A percentile compares a stretch with the other conserved stretches of the same genome.
Evolutionary conservation across 1,140 invertebrate genomes (phyloP).

Genomic region (Conus ventricosus): DNA sequence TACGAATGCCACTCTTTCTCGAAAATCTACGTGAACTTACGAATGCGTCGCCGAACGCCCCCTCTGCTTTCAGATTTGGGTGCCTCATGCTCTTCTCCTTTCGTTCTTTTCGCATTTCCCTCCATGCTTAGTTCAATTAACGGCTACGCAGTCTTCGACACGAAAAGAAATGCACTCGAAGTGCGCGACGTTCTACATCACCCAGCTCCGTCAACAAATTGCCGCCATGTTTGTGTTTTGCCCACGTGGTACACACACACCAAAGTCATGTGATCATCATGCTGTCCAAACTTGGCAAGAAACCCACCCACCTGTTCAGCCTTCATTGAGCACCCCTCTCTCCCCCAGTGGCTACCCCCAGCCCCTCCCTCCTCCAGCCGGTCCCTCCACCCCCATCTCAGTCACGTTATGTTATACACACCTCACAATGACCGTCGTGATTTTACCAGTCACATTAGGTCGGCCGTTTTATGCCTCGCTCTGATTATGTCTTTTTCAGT

Average conservation of each 20-base stretch:
- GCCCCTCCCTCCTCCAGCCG: neutral
- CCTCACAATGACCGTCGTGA: too few species aligned
- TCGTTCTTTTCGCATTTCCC: neutral
- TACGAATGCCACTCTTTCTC: too few species aligned
- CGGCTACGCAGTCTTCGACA: neutral
- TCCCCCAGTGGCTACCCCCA: neutral
- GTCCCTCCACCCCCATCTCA: too few species aligned
- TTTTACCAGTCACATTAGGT: too few species aligned
- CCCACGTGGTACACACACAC: neutral
- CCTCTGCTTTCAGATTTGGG: neutral
- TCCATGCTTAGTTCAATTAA: neutral
- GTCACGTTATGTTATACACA: too few species aligned
- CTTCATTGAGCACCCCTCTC: neutral
- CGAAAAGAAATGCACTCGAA: slow-evolving; percentile 3
- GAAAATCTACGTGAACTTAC: slow-evolving; percentile 22
- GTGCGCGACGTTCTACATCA: neutral
- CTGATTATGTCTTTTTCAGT: too few species aligned
- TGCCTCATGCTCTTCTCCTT: slow-evolving; percentile 4
- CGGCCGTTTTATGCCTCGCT: too few species aligned
- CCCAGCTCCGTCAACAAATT: slow-evolving; percentile 7
- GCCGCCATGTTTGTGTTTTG: slow-evolving; percentile 24
- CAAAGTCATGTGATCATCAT: neutral
- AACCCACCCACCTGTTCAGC: neutral
- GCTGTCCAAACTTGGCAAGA: neutral
- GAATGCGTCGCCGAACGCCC: slow-evolving; percentile 1